These are phyloP conservation scores for Neoniphon sammara DNA, from an alignment of 2,797 vertebrate species.

Conservation along the genomic window DNA sequence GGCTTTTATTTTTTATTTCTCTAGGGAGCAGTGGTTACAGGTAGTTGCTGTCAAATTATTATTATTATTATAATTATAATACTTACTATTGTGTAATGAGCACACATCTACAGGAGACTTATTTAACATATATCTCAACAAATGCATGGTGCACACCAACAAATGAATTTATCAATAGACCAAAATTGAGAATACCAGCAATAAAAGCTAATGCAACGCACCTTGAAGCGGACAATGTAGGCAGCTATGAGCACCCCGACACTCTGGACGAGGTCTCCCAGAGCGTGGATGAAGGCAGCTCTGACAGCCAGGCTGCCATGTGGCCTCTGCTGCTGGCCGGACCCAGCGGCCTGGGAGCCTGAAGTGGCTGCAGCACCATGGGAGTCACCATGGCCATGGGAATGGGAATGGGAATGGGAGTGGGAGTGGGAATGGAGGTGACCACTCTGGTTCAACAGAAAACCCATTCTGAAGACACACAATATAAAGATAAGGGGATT, in stretches of 20 bases:
- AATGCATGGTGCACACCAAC: neutral
- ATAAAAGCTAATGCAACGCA: constrained; percentile 49
- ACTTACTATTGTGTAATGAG: too few relatives aligned
- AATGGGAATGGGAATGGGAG: constrained; percentile 60
- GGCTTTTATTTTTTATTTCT: neutral
- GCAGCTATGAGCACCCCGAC: constrained; percentile 95
- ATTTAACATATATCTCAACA: neutral
- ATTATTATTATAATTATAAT: too few relatives aligned
- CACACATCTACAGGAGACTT: neutral
- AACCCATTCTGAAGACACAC: constrained; percentile 90
- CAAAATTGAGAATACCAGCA: neutral
- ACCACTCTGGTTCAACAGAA: constrained; percentile 93
- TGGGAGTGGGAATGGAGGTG: constrained; percentile 91
- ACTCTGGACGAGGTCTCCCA: constrained; percentile 96
- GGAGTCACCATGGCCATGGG: constrained; percentile 83
- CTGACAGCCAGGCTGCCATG: constrained; percentile 91
- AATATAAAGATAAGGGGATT: constrained; percentile 3
- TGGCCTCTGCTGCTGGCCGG: constrained; percentile 66
- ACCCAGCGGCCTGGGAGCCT: constrained; percentile 45
- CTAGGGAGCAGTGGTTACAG: neutral
- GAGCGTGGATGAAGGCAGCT: constrained; percentile 95
- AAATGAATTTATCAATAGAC: neutral
- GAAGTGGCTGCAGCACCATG: constrained; percentile 68
- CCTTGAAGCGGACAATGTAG: constrained; percentile 97
- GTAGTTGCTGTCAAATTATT: too few relatives aligned